Evolutionary conservation across 2,888 invertebrate genomes (phyloP), one percentile per base, ranked within the genome.

Genomic region (Spisula subtruncata): DNA sequence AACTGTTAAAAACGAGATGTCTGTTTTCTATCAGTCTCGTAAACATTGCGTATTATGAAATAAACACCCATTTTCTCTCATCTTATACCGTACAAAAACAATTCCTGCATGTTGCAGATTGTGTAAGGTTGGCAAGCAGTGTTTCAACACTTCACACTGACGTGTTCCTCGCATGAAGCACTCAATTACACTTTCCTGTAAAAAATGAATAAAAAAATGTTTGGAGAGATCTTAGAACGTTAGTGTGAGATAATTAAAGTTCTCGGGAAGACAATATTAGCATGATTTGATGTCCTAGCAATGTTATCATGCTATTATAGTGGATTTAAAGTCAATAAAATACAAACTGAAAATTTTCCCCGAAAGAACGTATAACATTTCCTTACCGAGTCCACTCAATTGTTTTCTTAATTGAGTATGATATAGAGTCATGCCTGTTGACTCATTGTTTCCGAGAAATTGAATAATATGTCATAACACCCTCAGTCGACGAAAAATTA

Each of bases 1-100:
- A 75, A 75, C 8, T 75, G 29, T 25, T 32, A 75, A 75, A 35
- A 75, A 8, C 32, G 16, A 75, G 16, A 25, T 75, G 35, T 18
- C 75, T 32, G 75, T 32, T 35, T 75, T 75, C 75, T 35, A 75
- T 75, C 75, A 75, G 32, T 14, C 8, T 75, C 75, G 32, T 75
- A 75, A 75, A 75, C 75, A 75, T 16, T 32, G 14, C 32, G 1
- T n/a, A 66, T 25, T 75, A 75, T 32, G 75, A 75, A 75, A 75
- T 75, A 75, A 75, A 75, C 75, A 75, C 75, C 12, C 14, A 5
- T 14, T 75, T 75, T 75, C 35, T 32, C 32, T 75, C 75, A 75
- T n/a, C 60, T 25, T 1, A 25, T 6, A 25, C 60, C n/a, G 25
- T 35, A 32, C 25, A 32, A 75, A 75, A 75, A 75, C n/a, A 25